Percentiles rank a stretch among this genome's conserved stretches.
Evolutionary conservation across 2,888 invertebrate species (phyloP).

Genomic region (Teleiodes luculella): DNA sequence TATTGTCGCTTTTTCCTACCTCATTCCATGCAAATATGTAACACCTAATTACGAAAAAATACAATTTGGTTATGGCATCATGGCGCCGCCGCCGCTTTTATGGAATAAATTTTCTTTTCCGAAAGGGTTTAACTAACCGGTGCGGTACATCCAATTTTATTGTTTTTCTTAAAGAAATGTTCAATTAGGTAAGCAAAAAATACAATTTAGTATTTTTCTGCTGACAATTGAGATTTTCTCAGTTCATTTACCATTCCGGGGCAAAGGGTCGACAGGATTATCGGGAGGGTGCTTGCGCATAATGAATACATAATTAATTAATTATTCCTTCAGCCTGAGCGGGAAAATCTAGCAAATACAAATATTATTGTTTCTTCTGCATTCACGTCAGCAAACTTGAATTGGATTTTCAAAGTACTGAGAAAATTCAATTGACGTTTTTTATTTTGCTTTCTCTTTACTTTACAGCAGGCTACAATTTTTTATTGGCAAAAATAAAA

Average conservation of each 20-base stretch:
- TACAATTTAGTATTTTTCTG: neutral
- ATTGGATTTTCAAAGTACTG: neutral
- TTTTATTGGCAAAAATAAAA: no score
- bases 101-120: no score
- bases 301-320: constrained; percentile 31
- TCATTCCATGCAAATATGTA: no score
- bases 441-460: neutral
- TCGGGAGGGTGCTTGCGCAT: constrained; percentile 26
- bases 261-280: constrained; percentile 26
- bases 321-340: constrained; percentile 11
- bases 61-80: no score
- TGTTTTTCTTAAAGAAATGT: neutral
- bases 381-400: neutral
- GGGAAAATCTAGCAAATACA: constrained; percentile 5
- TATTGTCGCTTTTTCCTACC: no score
- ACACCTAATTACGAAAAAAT: no score
- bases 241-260: constrained; percentile 32
- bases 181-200: neutral
- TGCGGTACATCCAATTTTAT: no score
- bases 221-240: constrained; percentile 2
- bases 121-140: no score
- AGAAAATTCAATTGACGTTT: no score
- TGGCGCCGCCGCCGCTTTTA: no score
- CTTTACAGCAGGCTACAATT: no score
- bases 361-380: constrained; percentile 1